A percentile compares a stretch with the other conserved stretches of the same genome.
Conservation (phyloP, 2,797 vertebrate species). For the Gallirallus australis region DNA sequence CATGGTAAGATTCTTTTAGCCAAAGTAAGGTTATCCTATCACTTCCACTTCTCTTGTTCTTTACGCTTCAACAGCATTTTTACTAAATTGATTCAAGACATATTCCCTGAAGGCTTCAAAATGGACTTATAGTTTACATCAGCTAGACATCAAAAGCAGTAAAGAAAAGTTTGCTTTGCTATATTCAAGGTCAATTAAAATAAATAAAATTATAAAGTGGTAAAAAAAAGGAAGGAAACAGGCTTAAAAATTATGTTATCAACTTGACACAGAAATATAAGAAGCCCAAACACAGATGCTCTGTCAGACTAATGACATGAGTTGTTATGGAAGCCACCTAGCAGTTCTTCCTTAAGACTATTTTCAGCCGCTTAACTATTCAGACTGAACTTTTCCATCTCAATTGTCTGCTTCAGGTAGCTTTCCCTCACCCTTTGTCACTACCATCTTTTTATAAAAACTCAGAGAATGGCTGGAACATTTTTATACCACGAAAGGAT, state of each 20-base stretch:
- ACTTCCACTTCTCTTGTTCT: constrained; percentile 64
- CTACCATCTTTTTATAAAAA: background rate
- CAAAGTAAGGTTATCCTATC: constrained; percentile 44
- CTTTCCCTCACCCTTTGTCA: background rate
- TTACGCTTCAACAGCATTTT: constrained; percentile 54
- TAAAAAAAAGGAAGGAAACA: background rate
- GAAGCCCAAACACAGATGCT: background rate
- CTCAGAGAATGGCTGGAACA: background rate
- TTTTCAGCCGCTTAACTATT: background rate
- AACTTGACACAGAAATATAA: background rate
- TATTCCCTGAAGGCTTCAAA: constrained; percentile 30
- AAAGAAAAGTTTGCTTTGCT: background rate
- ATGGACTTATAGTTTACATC: constrained; percentile 4
- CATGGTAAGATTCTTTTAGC: background rate
- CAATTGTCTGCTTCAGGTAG: background rate
- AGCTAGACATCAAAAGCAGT: background rate
- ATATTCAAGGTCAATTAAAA: background rate
- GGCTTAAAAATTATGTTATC: background rate
- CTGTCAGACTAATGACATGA: background rate
- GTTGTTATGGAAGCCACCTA: background rate
- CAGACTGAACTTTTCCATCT: background rate
- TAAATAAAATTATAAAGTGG: background rate
- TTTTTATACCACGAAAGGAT: background rate
- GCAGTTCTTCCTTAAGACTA: background rate
- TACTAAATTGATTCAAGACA: constrained; percentile 34